phyloP scores from a whole-genome alignment of 2,113 vertebrate species.

The Eulacestoma nigropectus region DNA sequence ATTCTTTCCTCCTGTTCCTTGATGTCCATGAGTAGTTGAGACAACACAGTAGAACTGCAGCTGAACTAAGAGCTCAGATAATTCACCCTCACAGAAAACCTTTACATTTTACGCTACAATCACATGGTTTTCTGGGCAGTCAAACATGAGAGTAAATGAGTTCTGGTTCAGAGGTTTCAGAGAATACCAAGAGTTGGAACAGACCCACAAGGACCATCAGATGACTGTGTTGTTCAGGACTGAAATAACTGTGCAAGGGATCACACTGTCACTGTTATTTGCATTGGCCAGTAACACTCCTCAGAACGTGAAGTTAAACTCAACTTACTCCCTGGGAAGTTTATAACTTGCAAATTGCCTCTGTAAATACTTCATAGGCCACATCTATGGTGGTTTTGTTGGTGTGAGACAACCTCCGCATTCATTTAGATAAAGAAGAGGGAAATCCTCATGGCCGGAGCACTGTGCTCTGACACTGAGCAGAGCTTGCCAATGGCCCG shows the following conservation, averaged over 20 bases:
- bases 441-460: background rate
- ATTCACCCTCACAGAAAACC: background rate
- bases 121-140: background rate
- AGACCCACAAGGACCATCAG: too few species aligned
- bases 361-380: background rate
- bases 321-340: background rate
- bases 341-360: background rate
- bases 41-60: background rate
- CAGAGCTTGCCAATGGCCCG: background rate
- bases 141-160: background rate
- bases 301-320: background rate
- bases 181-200: background rate
- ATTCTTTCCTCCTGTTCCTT: background rate
- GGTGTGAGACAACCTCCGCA: rapidly evolving
- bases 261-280: background rate
- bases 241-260: background rate
- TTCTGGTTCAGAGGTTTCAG: background rate
- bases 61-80: background rate
- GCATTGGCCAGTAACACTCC: background rate
- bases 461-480: rapidly evolving
- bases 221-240: background rate
- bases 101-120: background rate
- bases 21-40: too few species aligned
- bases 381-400: background rate
- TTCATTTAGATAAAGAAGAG: background rate